Evolutionary conservation across 2,113 vertebrate species (phyloP), one percentile per base, ranked within the genome.

Genomic region (Gadus chalcogrammus): DNA sequence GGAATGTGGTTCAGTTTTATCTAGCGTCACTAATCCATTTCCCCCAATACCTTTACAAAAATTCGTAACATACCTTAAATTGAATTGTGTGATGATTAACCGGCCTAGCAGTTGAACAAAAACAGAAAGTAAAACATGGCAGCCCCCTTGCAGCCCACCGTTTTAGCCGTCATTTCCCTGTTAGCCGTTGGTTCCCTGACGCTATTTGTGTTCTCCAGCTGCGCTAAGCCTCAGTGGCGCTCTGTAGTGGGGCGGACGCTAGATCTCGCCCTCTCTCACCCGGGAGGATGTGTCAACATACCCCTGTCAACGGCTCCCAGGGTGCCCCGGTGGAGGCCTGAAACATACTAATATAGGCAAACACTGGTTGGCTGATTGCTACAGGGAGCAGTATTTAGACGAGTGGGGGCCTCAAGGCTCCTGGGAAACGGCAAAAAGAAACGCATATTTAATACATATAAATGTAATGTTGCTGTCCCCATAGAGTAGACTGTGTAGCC

Each of bases 281-380:
- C 68, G 69, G 76, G 66, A 48, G 64, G 78, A 79, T 64, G 72
- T 76, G 71, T 84, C 79, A 83, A 76, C 83, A 80, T 58, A 66
- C 63, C 70, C 77, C 75, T 80, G 65, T 85, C 83, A 87, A 58
- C 80, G 79, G 63, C 71, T 73, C 62, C 8, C 42, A 9, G 42
- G 9, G 42, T 0, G 42, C 8, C 7, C 42, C 8, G 42, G 12
- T 13, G 8, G 42, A 12, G 38, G 70, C 42, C 58, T 77, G 24
- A 28, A 74, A 65, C 74, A 13, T 38, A 27, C 42, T 74, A 74
- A 73, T 69, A 69, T 71, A 56, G 56, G 65, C 64, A 71, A 69
- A 85, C 24, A 78, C 75, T 67, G 71, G 22, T 24, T 62, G 68
- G 68, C 52, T 52, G 63, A 31, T 70, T 70, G 35, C 38, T 69